A percentile compares a stretch with the other conserved stretches of the same genome.
Evolutionary conservation across 2,797 vertebrate genomes (phyloP).

Genomic region (Gymnothorax reevesii): DNA sequence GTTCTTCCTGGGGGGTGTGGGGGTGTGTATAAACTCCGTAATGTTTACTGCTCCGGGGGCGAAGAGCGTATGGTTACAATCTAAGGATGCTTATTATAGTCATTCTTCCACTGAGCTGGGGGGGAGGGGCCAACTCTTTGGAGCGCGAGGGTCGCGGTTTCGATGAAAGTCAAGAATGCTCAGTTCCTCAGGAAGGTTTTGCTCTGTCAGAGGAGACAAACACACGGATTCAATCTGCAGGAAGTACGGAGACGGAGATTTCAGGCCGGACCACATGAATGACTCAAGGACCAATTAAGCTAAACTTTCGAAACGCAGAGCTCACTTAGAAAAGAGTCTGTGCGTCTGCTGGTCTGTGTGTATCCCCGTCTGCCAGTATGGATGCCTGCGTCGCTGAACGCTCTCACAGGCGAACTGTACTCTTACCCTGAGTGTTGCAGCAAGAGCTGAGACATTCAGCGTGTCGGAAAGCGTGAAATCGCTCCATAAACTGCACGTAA

Average conservation of each 20-base stretch:
- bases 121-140: constrained; percentile 68
- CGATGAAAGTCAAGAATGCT: constrained; percentile 68
- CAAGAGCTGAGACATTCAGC: not conserved
- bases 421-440: not conserved
- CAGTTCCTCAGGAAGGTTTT: constrained; percentile 75
- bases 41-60: constrained; percentile 54
- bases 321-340: constrained; percentile 35
- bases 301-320: not conserved
- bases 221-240: constrained; percentile 68
- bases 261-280: constrained; percentile 67
- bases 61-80: constrained; percentile 78
- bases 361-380: not conserved
- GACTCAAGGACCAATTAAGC: constrained; percentile 30
- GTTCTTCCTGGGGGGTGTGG: constrained; percentile 23
- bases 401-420: not conserved
- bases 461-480: not conserved
- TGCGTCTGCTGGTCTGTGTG: not conserved
- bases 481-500: not conserved
- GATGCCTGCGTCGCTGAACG: not conserved
- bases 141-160: constrained; percentile 50
- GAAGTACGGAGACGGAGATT: constrained; percentile 64
- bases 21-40: constrained; percentile 47
- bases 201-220: constrained; percentile 64
- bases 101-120: constrained; percentile 68
- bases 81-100: constrained; percentile 80